phyloP scores from a whole-genome alignment of 1,140 invertebrate species.

The Drosophila repleta region DNA sequence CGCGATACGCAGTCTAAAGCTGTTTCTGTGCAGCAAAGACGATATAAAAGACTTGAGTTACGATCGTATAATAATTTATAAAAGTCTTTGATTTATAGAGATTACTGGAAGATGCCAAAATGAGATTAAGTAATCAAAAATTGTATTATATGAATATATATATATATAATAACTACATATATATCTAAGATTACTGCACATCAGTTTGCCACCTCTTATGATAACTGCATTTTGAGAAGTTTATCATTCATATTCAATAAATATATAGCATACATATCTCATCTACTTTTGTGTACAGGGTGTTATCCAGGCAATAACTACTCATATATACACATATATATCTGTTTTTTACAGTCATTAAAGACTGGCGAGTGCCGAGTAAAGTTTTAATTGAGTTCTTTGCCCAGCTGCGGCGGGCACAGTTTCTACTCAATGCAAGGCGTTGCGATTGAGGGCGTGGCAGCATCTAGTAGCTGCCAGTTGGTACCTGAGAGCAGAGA shows the following conservation, averaged over 20 bases:
- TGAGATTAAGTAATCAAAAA: too few species aligned
- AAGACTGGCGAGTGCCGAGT: neutral
- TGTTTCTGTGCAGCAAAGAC: too few species aligned
- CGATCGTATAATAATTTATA: too few species aligned
- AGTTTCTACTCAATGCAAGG: slow-evolving; percentile 1
- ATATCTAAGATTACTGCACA: too few species aligned
- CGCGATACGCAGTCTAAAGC: too few species aligned
- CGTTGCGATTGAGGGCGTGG: neutral
- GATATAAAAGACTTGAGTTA: too few species aligned
- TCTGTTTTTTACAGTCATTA: neutral
- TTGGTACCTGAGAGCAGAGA: neutral
- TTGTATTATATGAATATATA: too few species aligned
- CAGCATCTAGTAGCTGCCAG: neutral
- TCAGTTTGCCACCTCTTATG: too few species aligned
- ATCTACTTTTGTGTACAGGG: neutral
- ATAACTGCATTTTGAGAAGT: neutral
- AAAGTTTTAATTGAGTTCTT: slow-evolving; percentile 48
- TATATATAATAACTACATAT: too few species aligned
- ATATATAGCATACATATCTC: too few species aligned
- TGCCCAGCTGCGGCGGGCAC: slow-evolving; percentile 30
- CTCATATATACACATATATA: neutral
- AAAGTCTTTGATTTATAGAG: too few species aligned
- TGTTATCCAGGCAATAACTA: neutral
- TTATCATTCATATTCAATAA: neutral
- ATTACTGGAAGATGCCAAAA: too few species aligned